phyloP scores from a whole-genome alignment of 2,113 vertebrate genomes.

The Deroptyus accipitrinus region DNA sequence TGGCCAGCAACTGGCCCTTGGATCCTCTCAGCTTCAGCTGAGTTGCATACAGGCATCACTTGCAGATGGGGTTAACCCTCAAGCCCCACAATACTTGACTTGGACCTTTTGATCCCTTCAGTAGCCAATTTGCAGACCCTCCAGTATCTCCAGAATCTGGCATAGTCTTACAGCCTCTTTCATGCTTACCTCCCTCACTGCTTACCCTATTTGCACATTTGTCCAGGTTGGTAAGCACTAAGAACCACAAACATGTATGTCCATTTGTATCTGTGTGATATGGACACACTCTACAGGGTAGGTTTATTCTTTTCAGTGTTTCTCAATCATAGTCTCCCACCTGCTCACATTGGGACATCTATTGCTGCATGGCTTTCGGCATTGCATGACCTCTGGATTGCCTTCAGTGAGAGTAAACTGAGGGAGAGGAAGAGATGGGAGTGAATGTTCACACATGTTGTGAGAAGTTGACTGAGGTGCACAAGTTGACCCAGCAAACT shows the following conservation, averaged over 20 bases:
- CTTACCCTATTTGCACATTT: not conserved
- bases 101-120: not conserved
- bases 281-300: not conserved
- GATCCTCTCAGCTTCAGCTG: not conserved
- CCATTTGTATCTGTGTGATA: not conserved
- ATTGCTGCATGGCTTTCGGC: not conserved
- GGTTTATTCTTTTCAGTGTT: not conserved
- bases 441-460: not conserved
- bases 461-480: not conserved
- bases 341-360: not conserved
- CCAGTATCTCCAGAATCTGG: not conserved
- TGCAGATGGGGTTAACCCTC: accelerated
- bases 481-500: not conserved
- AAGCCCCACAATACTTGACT: not conserved
- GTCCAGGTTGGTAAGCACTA: not conserved
- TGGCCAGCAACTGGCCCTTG: not conserved
- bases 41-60: not conserved
- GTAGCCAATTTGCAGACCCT: not conserved
- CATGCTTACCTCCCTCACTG: not conserved
- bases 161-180: not conserved
- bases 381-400: not conserved
- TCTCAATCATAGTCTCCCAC: not conserved
- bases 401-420: not conserved
- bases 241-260: not conserved
- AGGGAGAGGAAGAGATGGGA: not conserved